Conservation (phyloP, 1,140 invertebrate genomes). For the Lasaia peninsularis region DNA sequence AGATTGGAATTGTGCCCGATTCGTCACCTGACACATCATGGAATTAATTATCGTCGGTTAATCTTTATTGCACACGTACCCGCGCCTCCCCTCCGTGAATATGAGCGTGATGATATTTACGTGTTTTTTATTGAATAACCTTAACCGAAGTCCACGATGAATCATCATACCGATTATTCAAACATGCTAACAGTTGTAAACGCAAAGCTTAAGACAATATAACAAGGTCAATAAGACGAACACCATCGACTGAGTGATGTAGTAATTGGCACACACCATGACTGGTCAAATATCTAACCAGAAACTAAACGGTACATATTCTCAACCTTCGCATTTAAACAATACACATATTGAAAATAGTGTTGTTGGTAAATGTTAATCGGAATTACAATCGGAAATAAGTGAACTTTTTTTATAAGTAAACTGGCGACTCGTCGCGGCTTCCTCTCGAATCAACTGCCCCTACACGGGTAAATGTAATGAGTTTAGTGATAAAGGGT, state of each 20-base stretch:
- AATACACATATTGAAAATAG: background rate
- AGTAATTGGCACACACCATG: constrained; percentile 5
- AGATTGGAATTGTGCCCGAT: too few species aligned
- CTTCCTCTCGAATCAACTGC: too few species aligned
- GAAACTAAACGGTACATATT: background rate
- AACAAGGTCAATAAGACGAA: constrained; percentile 6
- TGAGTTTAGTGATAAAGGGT: too few species aligned
- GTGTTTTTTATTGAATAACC: too few species aligned
- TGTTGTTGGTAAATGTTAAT: background rate
- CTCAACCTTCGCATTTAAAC: background rate
- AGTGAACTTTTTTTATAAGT: too few species aligned
- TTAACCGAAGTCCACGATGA: background rate
- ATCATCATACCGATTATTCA: background rate
- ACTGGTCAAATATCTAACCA: background rate
- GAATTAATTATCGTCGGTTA: too few species aligned
- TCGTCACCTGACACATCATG: too few species aligned
- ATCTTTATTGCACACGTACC: too few species aligned
- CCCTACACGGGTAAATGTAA: too few species aligned
- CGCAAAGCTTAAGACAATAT: background rate
- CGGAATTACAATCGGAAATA: background rate
- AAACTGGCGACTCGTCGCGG: too few species aligned
- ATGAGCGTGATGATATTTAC: too few species aligned
- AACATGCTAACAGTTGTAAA: constrained; percentile 2
- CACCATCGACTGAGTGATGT: constrained; percentile 5
- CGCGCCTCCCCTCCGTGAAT: too few species aligned